Percentiles rank a stretch among this genome's conserved stretches.
phyloP scores from a whole-genome alignment of 2,888 invertebrate species.

The Eupeodes luniger region DNA sequence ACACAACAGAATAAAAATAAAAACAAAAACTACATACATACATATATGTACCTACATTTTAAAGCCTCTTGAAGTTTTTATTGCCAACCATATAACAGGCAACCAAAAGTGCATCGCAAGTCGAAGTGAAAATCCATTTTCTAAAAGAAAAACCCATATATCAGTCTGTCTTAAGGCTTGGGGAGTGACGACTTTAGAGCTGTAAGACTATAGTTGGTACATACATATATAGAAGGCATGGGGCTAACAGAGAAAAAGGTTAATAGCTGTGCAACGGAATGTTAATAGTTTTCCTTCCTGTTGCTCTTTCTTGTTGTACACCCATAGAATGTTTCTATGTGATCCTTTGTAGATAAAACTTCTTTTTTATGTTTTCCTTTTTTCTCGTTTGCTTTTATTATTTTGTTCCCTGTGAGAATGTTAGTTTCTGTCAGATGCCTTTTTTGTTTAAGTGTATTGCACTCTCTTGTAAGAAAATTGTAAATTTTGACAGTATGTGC shows the following conservation, averaged over 20 bases:
- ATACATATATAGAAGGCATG: conserved; percentile 12
- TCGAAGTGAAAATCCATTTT: conserved; percentile 71
- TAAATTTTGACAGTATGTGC: background rate
- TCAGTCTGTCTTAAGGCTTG: conserved; percentile 63
- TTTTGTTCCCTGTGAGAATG: conserved; percentile 49
- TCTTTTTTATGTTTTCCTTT: background rate
- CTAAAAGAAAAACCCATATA: conserved; percentile 74
- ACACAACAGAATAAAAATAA: conserved; percentile 32
- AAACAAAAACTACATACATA: background rate
- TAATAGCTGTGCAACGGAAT: conserved; percentile 79
- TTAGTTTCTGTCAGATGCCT: conserved; percentile 20
- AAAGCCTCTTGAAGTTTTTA: conserved; percentile 74
- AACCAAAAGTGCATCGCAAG: conserved; percentile 74
- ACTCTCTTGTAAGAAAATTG: background rate
- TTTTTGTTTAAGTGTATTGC: background rate
- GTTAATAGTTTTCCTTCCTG: conserved; percentile 79
- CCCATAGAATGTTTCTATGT: conserved; percentile 54
- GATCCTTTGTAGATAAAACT: conserved; percentile 50
- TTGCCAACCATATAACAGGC: conserved; percentile 62
- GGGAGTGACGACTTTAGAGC: conserved; percentile 19
- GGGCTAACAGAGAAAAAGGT: conserved; percentile 76
- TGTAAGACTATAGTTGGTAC: conserved; percentile 3
- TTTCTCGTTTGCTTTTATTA: conserved; percentile 7
- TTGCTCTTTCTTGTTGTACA: conserved; percentile 75
- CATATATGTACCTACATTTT: conserved; percentile 24